A percentile compares a stretch with the other conserved stretches of the same genome.
Conservation (phyloP, 2,797 vertebrate species). For the Sebastes minor region DNA sequence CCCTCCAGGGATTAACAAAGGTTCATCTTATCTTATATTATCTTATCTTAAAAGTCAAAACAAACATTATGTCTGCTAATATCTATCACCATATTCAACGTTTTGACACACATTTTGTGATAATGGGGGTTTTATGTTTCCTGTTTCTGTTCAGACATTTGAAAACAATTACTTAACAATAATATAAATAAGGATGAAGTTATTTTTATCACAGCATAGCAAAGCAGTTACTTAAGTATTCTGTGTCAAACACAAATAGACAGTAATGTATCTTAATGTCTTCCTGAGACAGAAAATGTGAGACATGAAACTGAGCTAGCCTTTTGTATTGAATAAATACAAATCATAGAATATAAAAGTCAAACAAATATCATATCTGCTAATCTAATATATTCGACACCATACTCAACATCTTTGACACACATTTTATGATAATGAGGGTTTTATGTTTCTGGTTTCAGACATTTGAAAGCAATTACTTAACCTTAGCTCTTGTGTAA, state of each 20-base stretch:
- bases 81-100: not conserved
- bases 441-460: not conserved
- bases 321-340: not conserved
- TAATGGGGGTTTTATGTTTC: not conserved
- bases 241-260: not conserved
- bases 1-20: too few relatives aligned
- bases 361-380: not conserved
- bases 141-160: not conserved
- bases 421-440: not conserved
- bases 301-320: not conserved
- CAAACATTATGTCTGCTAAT: not conserved
- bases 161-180: not conserved
- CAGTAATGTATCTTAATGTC: not conserved
- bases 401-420: not conserved
- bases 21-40: too few relatives aligned
- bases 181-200: not conserved
- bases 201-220: not conserved
- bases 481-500: not conserved
- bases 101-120: not conserved
- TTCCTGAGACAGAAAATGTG: not conserved
- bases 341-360: not conserved
- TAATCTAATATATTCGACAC: not conserved
- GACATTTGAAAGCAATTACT: not conserved
- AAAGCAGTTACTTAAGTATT: not conserved
- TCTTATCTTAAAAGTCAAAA: not conserved